Conservation (phyloP, 2,888 invertebrate genomes). For the Zaprionus lineosus region DNA sequence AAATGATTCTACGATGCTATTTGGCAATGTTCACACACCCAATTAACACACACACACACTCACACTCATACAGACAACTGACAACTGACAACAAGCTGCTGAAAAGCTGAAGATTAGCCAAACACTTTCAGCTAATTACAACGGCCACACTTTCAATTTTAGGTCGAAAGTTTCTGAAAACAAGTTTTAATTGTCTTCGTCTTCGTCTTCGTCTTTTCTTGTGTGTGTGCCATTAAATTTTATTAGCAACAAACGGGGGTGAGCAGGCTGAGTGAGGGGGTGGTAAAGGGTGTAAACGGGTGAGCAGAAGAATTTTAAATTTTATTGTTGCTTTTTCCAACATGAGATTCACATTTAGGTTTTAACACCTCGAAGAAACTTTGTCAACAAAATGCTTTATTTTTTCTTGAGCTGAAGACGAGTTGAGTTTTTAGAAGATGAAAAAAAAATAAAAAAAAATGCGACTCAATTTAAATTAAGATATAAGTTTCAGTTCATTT, state of each 20-base stretch:
- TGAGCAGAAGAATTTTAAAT: too few species aligned
- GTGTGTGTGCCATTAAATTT: slow-evolving; percentile 34
- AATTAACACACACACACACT: slow-evolving; percentile 25
- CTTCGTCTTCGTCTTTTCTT: neutral
- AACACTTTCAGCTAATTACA: slow-evolving; percentile 40
- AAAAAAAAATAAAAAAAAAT: too few species aligned
- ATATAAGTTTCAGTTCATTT: too few species aligned
- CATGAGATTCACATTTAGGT: neutral
- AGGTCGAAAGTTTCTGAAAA: slow-evolving; percentile 34
- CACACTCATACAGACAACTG: neutral
- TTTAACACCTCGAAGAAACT: too few species aligned
- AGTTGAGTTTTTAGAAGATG: too few species aligned
- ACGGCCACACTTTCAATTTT: slow-evolving; percentile 61
- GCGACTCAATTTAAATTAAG: too few species aligned
- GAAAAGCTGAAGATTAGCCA: slow-evolving; percentile 11
- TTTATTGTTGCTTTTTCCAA: too few species aligned
- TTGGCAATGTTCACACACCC: neutral
- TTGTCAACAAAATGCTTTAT: too few species aligned
- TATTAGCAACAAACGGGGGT: too few species aligned
- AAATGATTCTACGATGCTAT: neutral
- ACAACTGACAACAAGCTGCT: slow-evolving; percentile 25
- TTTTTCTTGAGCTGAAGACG: too few species aligned
- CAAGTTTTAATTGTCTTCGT: slow-evolving; percentile 29
- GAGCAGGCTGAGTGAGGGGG: too few species aligned
- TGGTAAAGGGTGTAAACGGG: too few species aligned